These are phyloP conservation scores for Embiotoca jacksoni DNA, from an alignment of 2,113 vertebrate species.

Conservation along the genomic window DNA sequence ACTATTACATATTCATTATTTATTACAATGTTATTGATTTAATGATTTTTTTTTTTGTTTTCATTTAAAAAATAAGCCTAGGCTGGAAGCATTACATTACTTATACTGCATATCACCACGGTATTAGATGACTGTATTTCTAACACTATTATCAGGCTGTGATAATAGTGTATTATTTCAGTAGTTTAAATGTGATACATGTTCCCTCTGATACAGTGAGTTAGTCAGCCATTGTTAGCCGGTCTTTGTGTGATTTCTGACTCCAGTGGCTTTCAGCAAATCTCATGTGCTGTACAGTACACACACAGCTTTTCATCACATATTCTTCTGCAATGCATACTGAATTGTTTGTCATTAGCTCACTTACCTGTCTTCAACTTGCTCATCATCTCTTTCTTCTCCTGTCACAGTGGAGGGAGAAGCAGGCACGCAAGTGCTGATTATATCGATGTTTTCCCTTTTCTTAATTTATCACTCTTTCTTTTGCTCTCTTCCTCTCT, in stretches of 20 bases:
- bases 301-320: slow-evolving; percentile 21
- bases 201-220: neutral
- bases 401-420: slow-evolving; percentile 42
- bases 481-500: slow-evolving; percentile 41
- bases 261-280: neutral
- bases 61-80: no score
- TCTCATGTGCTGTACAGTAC: neutral
- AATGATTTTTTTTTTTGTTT: no score
- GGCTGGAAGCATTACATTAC: no score
- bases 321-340: slow-evolving; percentile 27
- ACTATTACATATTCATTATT: no score
- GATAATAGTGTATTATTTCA: no score
- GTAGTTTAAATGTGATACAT: no score
- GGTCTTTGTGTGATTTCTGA: neutral
- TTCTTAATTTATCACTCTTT: slow-evolving; percentile 59
- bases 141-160: no score
- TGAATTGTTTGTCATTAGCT: slow-evolving; percentile 20
- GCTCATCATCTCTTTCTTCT: slow-evolving; percentile 46
- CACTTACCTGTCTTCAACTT: slow-evolving; percentile 24
- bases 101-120: no score
- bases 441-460: slow-evolving; percentile 57
- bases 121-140: no score
- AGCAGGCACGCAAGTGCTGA: slow-evolving; percentile 49
- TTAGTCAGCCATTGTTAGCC: neutral
- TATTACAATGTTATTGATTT: no score